Evolutionary conservation across 2,113 vertebrate genomes (phyloP), one percentile per base, ranked within the genome.

Genomic region (Pogonocichla stellata): DNA sequence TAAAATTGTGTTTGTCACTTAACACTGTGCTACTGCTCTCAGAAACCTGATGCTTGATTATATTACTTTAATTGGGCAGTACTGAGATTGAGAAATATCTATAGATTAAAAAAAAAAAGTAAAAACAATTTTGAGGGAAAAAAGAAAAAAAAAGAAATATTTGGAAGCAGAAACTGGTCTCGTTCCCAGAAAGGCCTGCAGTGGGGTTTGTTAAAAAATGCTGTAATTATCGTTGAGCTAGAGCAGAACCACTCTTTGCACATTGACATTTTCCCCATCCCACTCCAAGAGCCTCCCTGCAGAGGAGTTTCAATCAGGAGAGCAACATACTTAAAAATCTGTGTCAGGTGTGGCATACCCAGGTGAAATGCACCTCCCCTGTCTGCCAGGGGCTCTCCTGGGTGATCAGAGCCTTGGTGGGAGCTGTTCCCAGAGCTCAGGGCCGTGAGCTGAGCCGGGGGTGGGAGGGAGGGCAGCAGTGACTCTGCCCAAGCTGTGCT

Each of bases 1-100:
- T 80, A 43, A 83, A 92, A 88, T 88, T 65, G 20, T 78, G 22
- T 38, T 67, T 86, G 36, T 93, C 65, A 38, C 23, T 62, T 50
- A 56, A 9, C 50, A 40, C 25, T 53, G 38, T 71, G 23, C 33
- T 70, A 25, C 29, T 94, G 28, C 13, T 34, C 15, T 75, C 38
- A 84, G 38, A 78, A 69, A 31, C 38, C 45, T 69, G 66, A 33
- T 48, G 19, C 11, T 83, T 72, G 70, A 31, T 70, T 72, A 28
- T 15, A 25, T 80, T 48, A 42, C 56, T 88, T 61, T 83, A 70
- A 58, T 14, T 42, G 38, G 47, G 10, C 5, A 42, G 5, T 40
- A 50, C 1, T 65, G 60, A 61, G 54, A 71, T 61, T 60, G 40
- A 83, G 61, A 69, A 25, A 20, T 10, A 56, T 9, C 11, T 71